Conservation (phyloP, 2,113 vertebrate species). For the Paradoxurus hermaphroditus region DNA sequence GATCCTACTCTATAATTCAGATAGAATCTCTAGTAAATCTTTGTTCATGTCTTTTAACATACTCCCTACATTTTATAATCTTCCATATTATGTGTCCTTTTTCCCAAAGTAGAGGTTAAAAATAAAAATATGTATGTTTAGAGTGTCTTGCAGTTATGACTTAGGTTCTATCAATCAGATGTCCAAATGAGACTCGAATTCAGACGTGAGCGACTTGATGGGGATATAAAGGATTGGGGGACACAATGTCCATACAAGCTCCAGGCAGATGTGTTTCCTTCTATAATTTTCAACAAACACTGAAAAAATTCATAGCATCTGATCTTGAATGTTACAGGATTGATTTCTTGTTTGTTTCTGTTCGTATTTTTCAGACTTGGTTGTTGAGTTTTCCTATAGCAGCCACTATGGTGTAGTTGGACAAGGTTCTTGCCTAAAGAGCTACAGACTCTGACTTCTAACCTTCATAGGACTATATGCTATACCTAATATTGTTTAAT, state of each 20-base stretch:
- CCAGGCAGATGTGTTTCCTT: not conserved
- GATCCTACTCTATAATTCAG: not conserved
- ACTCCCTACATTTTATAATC: not conserved
- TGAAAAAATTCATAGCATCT: not conserved
- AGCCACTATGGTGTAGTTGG: not conserved
- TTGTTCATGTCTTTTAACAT: not conserved
- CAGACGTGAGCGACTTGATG: not conserved
- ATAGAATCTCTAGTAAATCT: not conserved
- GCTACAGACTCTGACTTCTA: not conserved
- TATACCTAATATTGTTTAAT: not conserved
- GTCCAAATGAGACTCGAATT: not conserved
- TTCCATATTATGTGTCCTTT: not conserved
- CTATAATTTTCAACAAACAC: not conserved
- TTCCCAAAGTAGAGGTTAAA: not conserved
- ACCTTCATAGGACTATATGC: not conserved
- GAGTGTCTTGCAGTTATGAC: not conserved
- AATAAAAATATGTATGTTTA: not conserved
- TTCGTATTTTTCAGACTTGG: not conserved
- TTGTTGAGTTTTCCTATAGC: not conserved
- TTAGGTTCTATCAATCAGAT: not conserved
- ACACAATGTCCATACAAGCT: not conserved
- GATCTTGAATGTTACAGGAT: not conserved
- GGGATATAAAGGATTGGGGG: not conserved
- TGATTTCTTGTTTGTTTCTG: not conserved
- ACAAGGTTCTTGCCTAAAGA: not conserved